Evolutionary conservation across 1,140 invertebrate genomes (phyloP), one percentile per base, ranked within the genome.

Genomic region (Drosophila sulfurigaster): DNA sequence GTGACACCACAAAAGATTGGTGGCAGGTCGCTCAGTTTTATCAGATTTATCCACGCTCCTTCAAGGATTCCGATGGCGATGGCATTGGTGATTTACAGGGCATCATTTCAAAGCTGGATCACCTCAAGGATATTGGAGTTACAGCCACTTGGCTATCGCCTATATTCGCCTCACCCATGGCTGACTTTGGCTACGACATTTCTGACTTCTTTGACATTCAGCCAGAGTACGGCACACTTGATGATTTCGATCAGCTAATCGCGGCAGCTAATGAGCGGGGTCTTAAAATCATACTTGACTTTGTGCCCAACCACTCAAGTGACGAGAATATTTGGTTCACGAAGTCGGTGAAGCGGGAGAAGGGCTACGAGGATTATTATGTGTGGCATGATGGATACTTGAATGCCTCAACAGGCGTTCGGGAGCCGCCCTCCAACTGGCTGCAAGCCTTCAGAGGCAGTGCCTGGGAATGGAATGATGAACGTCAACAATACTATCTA

Each of bases 241-340:
- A 94, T 16, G 96, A 97, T 85, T 96, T 98, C 64, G 94, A 96
- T 58, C 81, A 93, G 3, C 91, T 98, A n/a, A 87, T 96, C 0
- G 89, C 92, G 13, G 93, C 93, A 64, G 95, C 95, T 5, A 94
- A 95, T 0, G 66, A 80, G 38, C 64, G 78, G 1, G 82, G 82
- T 7, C 58, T 93, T 6, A 92, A 93, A 63, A 86, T 92, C 11
- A 88, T 93, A 11, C 63, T 93, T 11, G 92, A 93, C 64, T 93
- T 93, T 70, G 93, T 49, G 3, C 96, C 96, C 0, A 97, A 97
- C 87, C 96, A 97, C 81, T 95, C 96, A 0, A 96, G 96, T 57
- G 94, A 95, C 48, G 90, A 95, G 63, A 95, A 95, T 52, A 92
- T 94, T 6, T 97, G 96, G 95, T 97, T 97, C 81, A 79, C 93